Evolutionary conservation across 2,888 invertebrate species (phyloP).

Genomic region (Platycheirus rosarum): DNA sequence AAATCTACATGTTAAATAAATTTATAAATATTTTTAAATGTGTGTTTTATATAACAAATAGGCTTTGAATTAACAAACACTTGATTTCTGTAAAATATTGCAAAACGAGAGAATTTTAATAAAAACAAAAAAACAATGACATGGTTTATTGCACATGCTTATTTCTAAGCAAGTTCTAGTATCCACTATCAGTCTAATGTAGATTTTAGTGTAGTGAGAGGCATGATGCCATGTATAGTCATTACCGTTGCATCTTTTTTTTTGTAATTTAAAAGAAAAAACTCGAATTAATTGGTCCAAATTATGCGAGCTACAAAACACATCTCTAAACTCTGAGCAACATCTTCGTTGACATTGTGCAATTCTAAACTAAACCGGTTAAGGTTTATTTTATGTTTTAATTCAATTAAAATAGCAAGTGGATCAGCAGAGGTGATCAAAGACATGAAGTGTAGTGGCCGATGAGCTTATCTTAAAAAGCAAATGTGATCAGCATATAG

Average conservation of each 20-base stretch:
- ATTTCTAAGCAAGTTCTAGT: neutral
- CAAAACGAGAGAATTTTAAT: slow-evolving; percentile 4
- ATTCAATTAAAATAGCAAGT: too few relatives aligned
- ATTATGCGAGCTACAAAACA: neutral
- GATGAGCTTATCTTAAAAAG: too few relatives aligned
- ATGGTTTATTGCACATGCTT: slow-evolving; percentile 37
- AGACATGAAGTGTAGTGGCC: too few relatives aligned
- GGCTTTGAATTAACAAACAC: slow-evolving; percentile 6
- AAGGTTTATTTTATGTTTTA: too few relatives aligned
- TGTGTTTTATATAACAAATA: slow-evolving; percentile 25
- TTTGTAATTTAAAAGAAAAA: neutral
- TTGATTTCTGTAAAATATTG: neutral
- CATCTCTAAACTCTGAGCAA: neutral
- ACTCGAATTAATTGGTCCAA: neutral
- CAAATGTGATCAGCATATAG: too few relatives aligned
- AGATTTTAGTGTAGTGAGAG: neutral
- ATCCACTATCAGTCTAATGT: slow-evolving; percentile 31
- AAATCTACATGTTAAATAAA: slow-evolving; percentile 8
- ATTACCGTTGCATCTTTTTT: neutral
- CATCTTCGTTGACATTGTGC: neutral
- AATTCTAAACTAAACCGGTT: too few relatives aligned
- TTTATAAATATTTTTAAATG: slow-evolving; percentile 10
- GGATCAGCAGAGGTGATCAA: too few relatives aligned
- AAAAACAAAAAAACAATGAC: neutral
- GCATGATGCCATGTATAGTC: neutral